These are phyloP conservation scores for Cosmopolites sordidus DNA, from an alignment of 2,888 invertebrate species.

Conservation along the genomic window DNA sequence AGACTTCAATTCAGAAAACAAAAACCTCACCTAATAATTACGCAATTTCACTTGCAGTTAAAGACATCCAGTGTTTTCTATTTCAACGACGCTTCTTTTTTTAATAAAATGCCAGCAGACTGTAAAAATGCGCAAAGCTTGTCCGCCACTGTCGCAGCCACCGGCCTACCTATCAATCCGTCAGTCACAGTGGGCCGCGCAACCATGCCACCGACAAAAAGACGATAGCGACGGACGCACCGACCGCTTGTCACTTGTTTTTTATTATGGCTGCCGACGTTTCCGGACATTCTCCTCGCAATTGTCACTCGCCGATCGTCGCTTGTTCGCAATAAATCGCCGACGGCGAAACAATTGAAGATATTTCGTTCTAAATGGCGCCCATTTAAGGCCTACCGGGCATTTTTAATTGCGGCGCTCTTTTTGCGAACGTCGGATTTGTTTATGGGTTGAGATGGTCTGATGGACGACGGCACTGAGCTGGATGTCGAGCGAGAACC, in stretches of 20 bases:
- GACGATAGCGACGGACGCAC: slow-evolving; percentile 23
- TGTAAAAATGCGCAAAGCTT: no score
- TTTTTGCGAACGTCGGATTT: slow-evolving; percentile 21
- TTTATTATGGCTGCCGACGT: slow-evolving; percentile 25
- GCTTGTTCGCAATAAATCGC: slow-evolving; percentile 36
- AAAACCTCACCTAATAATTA: no score
- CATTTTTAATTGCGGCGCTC: slow-evolving; percentile 37
- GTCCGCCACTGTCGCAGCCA: slow-evolving; percentile 17
- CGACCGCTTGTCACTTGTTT: slow-evolving; percentile 26
- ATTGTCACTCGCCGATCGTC: slow-evolving; percentile 40
- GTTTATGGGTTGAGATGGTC: slow-evolving; percentile 13
- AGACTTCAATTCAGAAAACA: no score
- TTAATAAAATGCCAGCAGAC: no score
- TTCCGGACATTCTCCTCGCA: slow-evolving; percentile 35
- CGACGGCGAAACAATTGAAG: slow-evolving; percentile 36
- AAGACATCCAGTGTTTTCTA: no score
- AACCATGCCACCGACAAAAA: slow-evolving; percentile 14
- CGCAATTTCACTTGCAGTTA: no score
- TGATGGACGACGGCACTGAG: slow-evolving; percentile 19
- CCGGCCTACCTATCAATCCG: slow-evolving; percentile 19
- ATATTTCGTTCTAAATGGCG: slow-evolving; percentile 37
- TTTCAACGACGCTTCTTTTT: no score
- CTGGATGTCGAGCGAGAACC: neutral
- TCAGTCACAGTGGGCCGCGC: slow-evolving; percentile 20
- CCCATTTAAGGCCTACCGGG: slow-evolving; percentile 35